Evolutionary conservation across 1,140 invertebrate species (phyloP).

Genomic region (Brevipalpus yothersi): DNA sequence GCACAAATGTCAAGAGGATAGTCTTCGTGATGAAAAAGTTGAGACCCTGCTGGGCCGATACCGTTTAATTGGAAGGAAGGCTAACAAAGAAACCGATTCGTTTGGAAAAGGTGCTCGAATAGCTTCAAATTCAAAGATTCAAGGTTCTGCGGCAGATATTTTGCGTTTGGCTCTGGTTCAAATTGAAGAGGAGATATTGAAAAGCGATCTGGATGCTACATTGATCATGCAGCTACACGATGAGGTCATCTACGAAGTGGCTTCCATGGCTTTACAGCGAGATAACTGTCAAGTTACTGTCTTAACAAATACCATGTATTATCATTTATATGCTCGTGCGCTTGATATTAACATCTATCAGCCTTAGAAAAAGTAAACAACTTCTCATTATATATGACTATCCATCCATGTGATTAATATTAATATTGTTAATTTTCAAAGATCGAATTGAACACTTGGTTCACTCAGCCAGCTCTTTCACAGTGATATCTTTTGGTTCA

Average conservation of each 20-base stretch:
- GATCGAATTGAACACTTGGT: too few species aligned
- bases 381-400: too few species aligned
- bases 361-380: too few species aligned
- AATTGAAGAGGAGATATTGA: conserved; percentile 32
- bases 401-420: too few species aligned
- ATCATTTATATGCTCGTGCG: too few species aligned
- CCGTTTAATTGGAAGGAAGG: conserved; percentile 51
- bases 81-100: conserved; percentile 28
- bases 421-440: too few species aligned
- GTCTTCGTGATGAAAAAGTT: conserved; percentile 45
- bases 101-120: conserved; percentile 71
- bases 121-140: conserved; percentile 77
- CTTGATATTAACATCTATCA: too few species aligned
- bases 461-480: too few species aligned
- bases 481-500: too few species aligned
- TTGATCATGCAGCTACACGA: conserved; percentile 80
- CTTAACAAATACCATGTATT: too few species aligned
- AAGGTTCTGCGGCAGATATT: conserved; percentile 85
- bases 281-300: too few species aligned
- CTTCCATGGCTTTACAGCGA: too few species aligned
- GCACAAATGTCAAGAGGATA: conserved; percentile 35
- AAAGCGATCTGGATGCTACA: conserved; percentile 17
- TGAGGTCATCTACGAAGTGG: conserved; percentile 80
- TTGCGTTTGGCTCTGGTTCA: conserved; percentile 66
- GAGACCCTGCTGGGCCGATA: conserved; percentile 52